Evolutionary conservation across 30 jellyfish, hydroid and myxozoan genomes (phyloP).

Genomic region (Catostylus mosaicus): DNA sequence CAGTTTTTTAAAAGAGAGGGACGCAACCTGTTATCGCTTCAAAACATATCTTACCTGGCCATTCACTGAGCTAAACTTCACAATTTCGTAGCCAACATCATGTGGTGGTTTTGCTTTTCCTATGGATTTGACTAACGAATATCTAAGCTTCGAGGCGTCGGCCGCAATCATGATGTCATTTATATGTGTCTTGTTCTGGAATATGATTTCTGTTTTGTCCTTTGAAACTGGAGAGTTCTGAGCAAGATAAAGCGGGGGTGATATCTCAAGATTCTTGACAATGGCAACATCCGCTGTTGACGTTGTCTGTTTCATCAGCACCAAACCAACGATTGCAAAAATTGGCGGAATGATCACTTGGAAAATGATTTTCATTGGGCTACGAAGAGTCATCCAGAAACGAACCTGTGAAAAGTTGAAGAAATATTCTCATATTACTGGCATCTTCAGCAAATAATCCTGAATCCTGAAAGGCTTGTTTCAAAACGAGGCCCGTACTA

Average conservation of each 20-base stretch:
- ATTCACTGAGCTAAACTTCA: not conserved
- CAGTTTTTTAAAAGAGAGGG: too few species aligned
- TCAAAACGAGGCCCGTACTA: too few species aligned
- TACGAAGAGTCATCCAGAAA: slow-evolving; percentile 47
- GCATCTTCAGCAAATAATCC: too few species aligned
- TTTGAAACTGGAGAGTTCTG: slow-evolving; percentile 43
- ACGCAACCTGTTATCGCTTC: too few species aligned
- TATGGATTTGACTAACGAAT: slow-evolving; percentile 29
- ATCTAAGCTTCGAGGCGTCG: slow-evolving; percentile 20
- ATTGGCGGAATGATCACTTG: slow-evolving; percentile 78
- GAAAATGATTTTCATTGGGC: slow-evolving; percentile 66
- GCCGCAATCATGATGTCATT: slow-evolving; percentile 36
- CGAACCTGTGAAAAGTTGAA: slow-evolving; percentile 58
- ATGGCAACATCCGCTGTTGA: slow-evolving; percentile 44
- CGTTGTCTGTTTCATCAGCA: slow-evolving; percentile 38
- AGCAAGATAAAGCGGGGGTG: slow-evolving; percentile 63
- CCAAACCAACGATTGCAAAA: slow-evolving; percentile 69
- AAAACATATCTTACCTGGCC: slow-evolving; percentile 78
- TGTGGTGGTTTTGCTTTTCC: slow-evolving; percentile 51
- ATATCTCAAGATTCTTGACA: slow-evolving; percentile 28
- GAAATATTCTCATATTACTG: too few species aligned
- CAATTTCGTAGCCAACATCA: slow-evolving; percentile 54
- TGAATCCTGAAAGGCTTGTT: too few species aligned
- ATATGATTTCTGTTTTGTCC: slow-evolving; percentile 47
- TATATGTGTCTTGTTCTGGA: slow-evolving; percentile 35